A percentile compares a stretch with the other conserved stretches of the same genome.
phyloP scores from a whole-genome alignment of 2,113 vertebrate species.

The Entelurus aequoreus region DNA sequence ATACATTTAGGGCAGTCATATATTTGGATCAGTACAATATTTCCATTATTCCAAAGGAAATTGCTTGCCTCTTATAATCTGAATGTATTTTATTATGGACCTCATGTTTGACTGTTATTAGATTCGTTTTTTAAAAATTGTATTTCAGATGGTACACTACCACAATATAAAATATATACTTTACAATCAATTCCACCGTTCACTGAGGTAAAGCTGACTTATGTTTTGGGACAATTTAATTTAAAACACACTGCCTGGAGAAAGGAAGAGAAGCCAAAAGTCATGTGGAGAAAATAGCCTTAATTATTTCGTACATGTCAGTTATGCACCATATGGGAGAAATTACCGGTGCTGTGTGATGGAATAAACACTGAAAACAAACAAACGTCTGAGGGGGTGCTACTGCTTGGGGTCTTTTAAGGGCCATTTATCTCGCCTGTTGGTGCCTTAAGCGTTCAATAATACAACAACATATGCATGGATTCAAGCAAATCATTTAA shows the following conservation, averaged over 20 bases:
- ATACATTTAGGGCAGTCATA: no score
- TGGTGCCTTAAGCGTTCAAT: constrained; percentile 32
- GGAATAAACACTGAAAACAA: constrained; percentile 59
- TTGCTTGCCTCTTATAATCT: no score
- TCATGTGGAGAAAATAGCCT: constrained; percentile 66
- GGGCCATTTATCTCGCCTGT: constrained; percentile 57
- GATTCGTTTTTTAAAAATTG: no score
- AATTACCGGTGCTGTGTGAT: constrained; percentile 68
- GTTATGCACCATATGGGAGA: constrained; percentile 66
- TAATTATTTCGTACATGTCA: constrained; percentile 74
- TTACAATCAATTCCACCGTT: no score
- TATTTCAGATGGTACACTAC: no score
- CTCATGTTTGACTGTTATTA: no score
- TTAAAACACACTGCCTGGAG: constrained; percentile 44
- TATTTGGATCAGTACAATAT: no score
- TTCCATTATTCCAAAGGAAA: no score
- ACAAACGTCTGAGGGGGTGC: constrained; percentile 57
- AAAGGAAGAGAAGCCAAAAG: constrained; percentile 57
- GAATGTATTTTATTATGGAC: no score
- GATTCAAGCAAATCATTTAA: constrained; percentile 41
- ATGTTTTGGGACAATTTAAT: no score
- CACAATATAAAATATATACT: no score
- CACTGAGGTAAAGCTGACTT: no score
- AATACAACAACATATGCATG: constrained; percentile 37
- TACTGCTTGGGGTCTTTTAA: constrained; percentile 58